Base-by-base conservation (phyloP, 2,113 vertebrate genomes). In the Smithornis capensis region DNA sequence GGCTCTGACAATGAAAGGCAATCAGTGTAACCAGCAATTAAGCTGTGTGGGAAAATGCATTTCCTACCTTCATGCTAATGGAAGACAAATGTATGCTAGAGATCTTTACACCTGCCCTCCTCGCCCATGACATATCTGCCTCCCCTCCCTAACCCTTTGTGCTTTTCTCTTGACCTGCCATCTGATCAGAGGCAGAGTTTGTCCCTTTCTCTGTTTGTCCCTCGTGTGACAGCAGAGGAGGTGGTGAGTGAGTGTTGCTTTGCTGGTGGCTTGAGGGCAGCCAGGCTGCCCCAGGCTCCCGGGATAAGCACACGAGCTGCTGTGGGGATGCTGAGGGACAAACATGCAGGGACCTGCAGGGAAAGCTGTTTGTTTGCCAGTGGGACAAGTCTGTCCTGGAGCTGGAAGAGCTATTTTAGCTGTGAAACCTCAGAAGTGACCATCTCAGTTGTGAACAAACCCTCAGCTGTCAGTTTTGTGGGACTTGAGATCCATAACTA, bases 201-300 rank as follows among this genome's bases (percentile, higher is more conserved):
- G 31, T 11, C 28, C 24, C 37, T 84, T 65, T 60, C 31, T 37
- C 5, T 42, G 33, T 35, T 44, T 56, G 15, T 3, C 50, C 14
- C 16, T 56, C 23, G 23, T 19, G 3, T 19, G 24, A 29, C 21
- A 53, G 35, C 56, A 67, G 62, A 59, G 1, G 7, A n/a, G 56
- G 5, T 1, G 6, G 7, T 4, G 28, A 68, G 1, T 2, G 24
- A 68, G 1, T 2, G 24, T 21, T 40, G 65, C 40, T 53, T 19
- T 86, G 70, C 19, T 23, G 38, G 21, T 78, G 55, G 25, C 38
- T 44, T 5, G 3, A 47, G 57, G 29, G 45, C 53, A 31, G 21
- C 35, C 42, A 35, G 71, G 55, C 60, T 52, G 42, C 14, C 44
- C 55, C 4, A 1, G 44, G 14, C 45, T 64, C n/a, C 16, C 29